These are phyloP conservation scores for Stichopus horrens DNA, from an alignment of 53 echinoderm and acorn worm species.

Conservation along the genomic window DNA sequence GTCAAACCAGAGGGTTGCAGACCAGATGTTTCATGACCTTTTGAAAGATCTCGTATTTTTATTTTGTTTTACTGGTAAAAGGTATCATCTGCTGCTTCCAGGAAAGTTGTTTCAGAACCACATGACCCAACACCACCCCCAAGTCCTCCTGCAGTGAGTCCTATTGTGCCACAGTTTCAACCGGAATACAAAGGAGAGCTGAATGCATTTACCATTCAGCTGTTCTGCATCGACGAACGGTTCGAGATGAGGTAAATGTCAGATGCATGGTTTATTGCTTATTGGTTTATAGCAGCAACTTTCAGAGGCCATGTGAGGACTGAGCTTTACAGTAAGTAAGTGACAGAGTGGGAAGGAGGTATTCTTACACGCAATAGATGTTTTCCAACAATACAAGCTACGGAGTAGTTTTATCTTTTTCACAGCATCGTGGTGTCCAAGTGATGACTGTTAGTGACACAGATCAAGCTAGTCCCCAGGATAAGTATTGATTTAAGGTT, in stretches of 20 bases:
- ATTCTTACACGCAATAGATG: no score
- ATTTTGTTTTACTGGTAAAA: not conserved
- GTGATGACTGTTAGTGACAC: no score
- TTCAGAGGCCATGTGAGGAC: not conserved
- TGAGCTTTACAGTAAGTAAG: no score
- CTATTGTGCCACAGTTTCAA: constrained; percentile 55
- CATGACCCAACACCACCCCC: constrained; percentile 59
- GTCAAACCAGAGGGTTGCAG: no score
- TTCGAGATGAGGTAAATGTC: constrained; percentile 92
- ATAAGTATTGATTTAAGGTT: no score
- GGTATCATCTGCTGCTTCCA: constrained; percentile 53
- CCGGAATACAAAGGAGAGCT: constrained; percentile 79
- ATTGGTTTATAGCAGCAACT: no score
- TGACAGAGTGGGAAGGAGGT: no score
- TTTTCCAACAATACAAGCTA: no score
- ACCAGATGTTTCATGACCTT: not conserved
- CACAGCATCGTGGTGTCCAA: no score
- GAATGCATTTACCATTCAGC: constrained; percentile 83
- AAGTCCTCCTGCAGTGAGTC: constrained; percentile 51
- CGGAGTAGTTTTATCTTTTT: no score
- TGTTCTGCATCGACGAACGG: constrained; percentile 95
- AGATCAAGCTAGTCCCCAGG: no score
- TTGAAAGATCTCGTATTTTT: not conserved
- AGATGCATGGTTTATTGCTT: no score
- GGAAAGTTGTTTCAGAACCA: constrained; percentile 31